These are phyloP conservation scores for Rhipidura dahli DNA, from an alignment of 2,113 vertebrate genomes.

Conservation along the genomic window DNA sequence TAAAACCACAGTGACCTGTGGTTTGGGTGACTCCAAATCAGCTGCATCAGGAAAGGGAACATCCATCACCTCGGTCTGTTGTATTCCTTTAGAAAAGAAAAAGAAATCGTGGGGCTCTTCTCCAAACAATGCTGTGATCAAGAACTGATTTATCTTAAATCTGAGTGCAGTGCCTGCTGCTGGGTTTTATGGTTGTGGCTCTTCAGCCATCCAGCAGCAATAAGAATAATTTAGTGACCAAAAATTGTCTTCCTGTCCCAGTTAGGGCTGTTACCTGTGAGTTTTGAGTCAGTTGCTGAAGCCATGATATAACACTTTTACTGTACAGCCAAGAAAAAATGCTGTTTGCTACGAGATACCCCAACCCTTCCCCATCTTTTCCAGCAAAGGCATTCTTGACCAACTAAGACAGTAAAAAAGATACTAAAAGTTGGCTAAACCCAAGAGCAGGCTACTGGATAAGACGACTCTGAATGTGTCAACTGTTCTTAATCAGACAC, in stretches of 20 bases:
- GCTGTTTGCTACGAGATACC: background rate
- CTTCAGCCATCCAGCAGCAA: background rate
- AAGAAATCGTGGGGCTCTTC: background rate
- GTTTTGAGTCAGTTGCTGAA: background rate
- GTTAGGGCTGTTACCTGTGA: background rate
- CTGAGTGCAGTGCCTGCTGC: background rate
- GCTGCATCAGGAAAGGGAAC: background rate
- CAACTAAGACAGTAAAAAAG: background rate
- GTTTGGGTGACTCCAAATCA: background rate
- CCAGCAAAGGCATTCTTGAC: background rate
- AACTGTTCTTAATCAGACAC: background rate
- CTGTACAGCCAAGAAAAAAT: background rate
- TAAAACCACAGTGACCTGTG: slow-evolving; percentile 7
- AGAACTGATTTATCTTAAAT: slow-evolving; percentile 4
- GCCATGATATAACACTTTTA: background rate
- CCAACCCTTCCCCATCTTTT: background rate
- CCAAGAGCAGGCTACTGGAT: background rate
- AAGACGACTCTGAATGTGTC: background rate
- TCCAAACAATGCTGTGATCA: slow-evolving; percentile 8
- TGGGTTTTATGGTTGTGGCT: slow-evolving; percentile 6
- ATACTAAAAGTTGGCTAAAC: background rate
- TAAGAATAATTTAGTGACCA: slow-evolving; percentile 21
- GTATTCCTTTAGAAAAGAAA: background rate
- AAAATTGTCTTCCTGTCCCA: background rate
- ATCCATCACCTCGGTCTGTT: slow-evolving; percentile 6